Evolutionary conservation across 2,888 invertebrate genomes (phyloP).

Genomic region (Troides oblongomaculatus): DNA sequence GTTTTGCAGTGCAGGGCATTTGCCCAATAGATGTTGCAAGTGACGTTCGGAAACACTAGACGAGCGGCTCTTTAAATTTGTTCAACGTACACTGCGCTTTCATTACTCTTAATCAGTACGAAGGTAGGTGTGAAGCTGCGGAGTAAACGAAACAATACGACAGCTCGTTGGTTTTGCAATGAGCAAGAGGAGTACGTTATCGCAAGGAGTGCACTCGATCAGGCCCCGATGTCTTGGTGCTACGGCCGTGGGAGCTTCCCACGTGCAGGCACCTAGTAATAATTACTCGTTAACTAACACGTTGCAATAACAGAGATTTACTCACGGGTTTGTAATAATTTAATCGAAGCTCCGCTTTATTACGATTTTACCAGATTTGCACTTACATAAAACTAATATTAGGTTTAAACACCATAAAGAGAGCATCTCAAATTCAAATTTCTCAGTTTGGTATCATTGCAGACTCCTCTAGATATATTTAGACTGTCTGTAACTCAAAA

Average conservation of each 20-base stretch:
- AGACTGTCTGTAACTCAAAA: too few relatives aligned
- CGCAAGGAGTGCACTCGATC: conserved; percentile 62
- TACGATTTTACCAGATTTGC: neutral
- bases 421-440: too few relatives aligned
- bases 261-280: conserved; percentile 54
- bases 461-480: too few relatives aligned
- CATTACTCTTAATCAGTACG: conserved; percentile 10
- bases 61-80: conserved; percentile 40
- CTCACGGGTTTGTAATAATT: conserved; percentile 24
- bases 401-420: too few relatives aligned
- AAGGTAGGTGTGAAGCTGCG: conserved; percentile 33
- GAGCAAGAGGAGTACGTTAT: conserved; percentile 50
- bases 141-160: conserved; percentile 50
- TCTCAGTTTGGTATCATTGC: too few relatives aligned
- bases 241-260: conserved; percentile 68
- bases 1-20: conserved; percentile 59
- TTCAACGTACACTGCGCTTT: conserved; percentile 45
- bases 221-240: conserved; percentile 42
- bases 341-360: conserved; percentile 10
- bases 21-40: conserved; percentile 57
- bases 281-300: conserved; percentile 64
- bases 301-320: conserved; percentile 44
- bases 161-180: conserved; percentile 48
- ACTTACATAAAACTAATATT: too few relatives aligned
- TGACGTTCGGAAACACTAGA: conserved; percentile 35